phyloP scores from a whole-genome alignment of 2,888 invertebrate genomes.

The Epinotia nisella region DNA sequence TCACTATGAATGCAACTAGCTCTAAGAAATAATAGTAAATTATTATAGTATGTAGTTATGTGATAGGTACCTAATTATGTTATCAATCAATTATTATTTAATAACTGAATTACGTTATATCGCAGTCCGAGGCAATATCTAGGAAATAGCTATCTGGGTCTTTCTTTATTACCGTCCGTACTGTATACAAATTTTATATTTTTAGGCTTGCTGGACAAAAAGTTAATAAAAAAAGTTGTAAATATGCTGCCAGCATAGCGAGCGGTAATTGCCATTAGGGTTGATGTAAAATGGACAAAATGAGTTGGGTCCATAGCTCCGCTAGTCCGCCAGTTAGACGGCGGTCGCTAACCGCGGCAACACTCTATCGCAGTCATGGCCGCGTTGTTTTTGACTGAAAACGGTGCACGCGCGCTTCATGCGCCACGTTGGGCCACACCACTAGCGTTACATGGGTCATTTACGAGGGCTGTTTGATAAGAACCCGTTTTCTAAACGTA shows the following conservation, averaged over 20 bases:
- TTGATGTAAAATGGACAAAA: not conserved
- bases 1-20: too few species aligned
- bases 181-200: not conserved
- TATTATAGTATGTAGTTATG: too few species aligned
- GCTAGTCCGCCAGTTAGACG: constrained; percentile 59
- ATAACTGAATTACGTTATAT: too few species aligned
- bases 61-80: too few species aligned
- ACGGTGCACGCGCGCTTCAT: constrained; percentile 80
- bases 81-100: too few species aligned
- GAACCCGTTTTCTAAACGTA: too few species aligned
- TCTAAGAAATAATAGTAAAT: too few species aligned
- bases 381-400: constrained; percentile 81
- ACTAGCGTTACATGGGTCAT: constrained; percentile 44
- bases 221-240: too few species aligned
- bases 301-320: constrained; percentile 57
- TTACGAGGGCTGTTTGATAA: too few species aligned
- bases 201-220: not conserved
- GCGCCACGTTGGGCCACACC: constrained; percentile 63
- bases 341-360: constrained; percentile 70
- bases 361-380: constrained; percentile 78
- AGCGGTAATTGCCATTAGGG: not conserved
- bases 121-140: too few species aligned
- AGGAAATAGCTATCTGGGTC: too few species aligned
- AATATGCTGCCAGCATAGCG: not conserved
- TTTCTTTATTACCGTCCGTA: too few species aligned